Base-by-base conservation (phyloP, 1,140 invertebrate species). In the Drosophila bocki region DNA sequence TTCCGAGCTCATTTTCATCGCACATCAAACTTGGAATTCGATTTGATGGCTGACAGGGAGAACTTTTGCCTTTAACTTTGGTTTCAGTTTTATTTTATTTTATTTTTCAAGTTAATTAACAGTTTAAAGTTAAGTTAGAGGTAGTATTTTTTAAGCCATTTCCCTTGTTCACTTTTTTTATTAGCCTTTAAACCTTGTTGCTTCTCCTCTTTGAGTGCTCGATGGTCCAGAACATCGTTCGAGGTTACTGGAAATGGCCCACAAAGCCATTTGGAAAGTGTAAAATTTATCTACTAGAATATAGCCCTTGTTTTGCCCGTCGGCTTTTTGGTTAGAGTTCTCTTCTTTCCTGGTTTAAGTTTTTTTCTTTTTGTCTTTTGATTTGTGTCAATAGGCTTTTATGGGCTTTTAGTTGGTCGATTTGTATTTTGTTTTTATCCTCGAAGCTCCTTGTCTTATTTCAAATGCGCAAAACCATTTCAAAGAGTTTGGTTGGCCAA, bases 361-460 rank as follows among this genome's bases (percentile, higher is more conserved):
- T 17, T 37, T 64, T 17, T 59, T 44, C 57, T 29, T 62, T 37
- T 41, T 62, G 17, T 51, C 50, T 56, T 64, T 71, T 79, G 83
- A 87, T 82, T 85, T 87, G 75, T 75, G 77, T 78, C 78, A 78
- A 86, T 86, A 59, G 76, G 58, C 78, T 86, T 85, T 86, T 78
- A 86, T 78, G 77, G 68, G 68, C 62, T 78, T 82, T 82, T 82
- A 78, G 80, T 82, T 82, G 74, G 45, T 58, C 79, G 51, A 81
- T 82, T 81, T 17, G 29, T 62, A 11, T 48, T 51, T 58, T 33
- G 59, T 54, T 37, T 19, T 32, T 50, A 2, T 11, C 8, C 7
- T 19, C 11, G 45, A 12, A 33, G 45, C 39, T 42, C 26, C 32
- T 44, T 44, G 58, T 41, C 56, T 35, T 41, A 54, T 56, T 64